These are phyloP conservation scores for Hypomesus transpacificus DNA, from an alignment of 2,113 vertebrate species.

Conservation along the genomic window DNA sequence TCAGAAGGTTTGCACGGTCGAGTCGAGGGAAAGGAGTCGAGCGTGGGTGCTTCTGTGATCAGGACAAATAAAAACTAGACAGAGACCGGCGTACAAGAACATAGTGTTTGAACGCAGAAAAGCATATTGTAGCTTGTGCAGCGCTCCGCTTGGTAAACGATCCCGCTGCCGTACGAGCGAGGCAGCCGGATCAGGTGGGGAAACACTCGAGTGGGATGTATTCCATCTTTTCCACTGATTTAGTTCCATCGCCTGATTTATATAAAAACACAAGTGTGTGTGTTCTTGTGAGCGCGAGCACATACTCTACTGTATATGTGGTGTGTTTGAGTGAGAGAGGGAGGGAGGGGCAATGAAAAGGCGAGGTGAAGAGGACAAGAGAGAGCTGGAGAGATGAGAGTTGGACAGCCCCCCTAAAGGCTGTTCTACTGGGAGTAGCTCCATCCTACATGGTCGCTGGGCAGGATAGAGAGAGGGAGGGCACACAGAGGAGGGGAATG, in stretches of 20 bases:
- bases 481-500: neutral
- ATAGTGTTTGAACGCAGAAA: too few relatives aligned
- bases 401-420: neutral
- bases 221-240: conserved; percentile 37
- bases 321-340: neutral
- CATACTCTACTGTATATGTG: too few relatives aligned
- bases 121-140: too few relatives aligned
- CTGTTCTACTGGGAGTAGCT: neutral
- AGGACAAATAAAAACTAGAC: too few relatives aligned
- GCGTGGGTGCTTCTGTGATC: too few relatives aligned
- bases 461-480: neutral
- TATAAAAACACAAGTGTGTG: conserved; percentile 19
- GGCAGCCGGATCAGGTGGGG: conserved; percentile 32
- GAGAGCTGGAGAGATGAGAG: neutral
- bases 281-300: neutral
- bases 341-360: neutral
- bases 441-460: neutral
- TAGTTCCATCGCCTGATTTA: conserved; percentile 19
- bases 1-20: too few relatives aligned
- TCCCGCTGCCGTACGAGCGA: neutral
- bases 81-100: too few relatives aligned
- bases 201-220: conserved; percentile 25
- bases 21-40: too few relatives aligned
- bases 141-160: too few relatives aligned
- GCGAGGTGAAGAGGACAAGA: too few relatives aligned